These are phyloP conservation scores for Megalurothrips usitatus DNA, from an alignment of 2,888 invertebrate species.

Conservation along the genomic window DNA sequence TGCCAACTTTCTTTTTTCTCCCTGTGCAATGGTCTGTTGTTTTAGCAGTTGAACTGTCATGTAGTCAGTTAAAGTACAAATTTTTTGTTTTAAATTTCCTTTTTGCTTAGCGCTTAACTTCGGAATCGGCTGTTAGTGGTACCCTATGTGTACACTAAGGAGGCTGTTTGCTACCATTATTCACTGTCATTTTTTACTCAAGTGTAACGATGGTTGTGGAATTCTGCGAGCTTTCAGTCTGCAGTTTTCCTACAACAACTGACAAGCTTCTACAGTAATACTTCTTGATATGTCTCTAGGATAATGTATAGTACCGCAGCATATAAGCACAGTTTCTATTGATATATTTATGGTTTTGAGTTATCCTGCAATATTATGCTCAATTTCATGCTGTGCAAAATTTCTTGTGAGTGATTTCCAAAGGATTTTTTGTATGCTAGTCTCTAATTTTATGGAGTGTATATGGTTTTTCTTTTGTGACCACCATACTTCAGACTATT, in stretches of 20 bases:
- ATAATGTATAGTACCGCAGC: neutral
- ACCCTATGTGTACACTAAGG: too few relatives aligned
- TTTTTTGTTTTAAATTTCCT: neutral
- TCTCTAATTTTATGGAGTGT: slow-evolving; percentile 4
- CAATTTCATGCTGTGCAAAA: slow-evolving; percentile 9
- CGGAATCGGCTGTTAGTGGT: neutral
- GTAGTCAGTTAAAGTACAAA: slow-evolving; percentile 26
- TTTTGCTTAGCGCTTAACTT: neutral
- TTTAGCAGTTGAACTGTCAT: neutral
- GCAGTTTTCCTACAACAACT: too few relatives aligned
- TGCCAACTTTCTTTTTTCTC: neutral
- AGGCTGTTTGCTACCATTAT: too few relatives aligned
- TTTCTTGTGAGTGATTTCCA: slow-evolving; percentile 16
- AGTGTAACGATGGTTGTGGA: too few relatives aligned
- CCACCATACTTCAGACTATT: neutral
- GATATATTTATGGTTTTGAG: neutral
- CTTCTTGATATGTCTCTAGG: too few relatives aligned
- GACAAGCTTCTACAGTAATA: too few relatives aligned
- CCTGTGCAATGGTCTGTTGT: neutral
- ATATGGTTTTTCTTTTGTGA: neutral
- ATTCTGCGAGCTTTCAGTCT: too few relatives aligned
- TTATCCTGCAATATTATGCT: neutral
- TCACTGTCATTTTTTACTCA: too few relatives aligned
- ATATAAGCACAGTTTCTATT: neutral
- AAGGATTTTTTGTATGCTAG: slow-evolving; percentile 26